Evolutionary conservation across 2,113 vertebrate species (phyloP).

Genomic region (Tiliqua scincoides): DNA sequence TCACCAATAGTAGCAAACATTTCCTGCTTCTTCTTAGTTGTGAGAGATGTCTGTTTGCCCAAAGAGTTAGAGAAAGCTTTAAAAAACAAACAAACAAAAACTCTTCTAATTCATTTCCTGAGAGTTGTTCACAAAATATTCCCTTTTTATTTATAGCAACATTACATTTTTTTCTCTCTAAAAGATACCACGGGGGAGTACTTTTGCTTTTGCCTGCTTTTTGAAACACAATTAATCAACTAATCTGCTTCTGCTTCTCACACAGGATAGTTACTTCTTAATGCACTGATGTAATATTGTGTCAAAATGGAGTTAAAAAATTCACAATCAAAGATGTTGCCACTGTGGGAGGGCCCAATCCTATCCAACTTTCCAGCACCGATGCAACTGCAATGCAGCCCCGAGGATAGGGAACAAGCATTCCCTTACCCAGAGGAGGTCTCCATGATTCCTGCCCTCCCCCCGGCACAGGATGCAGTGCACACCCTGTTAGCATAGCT

Average conservation of each 20-base stretch:
- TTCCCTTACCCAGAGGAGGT: no score
- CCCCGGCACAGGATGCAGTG: no score
- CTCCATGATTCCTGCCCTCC: no score
- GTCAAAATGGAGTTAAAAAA: background rate
- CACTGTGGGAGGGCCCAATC: no score
- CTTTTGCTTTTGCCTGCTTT: conserved; percentile 22
- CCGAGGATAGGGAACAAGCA: no score
- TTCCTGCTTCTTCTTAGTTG: background rate
- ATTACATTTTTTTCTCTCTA: background rate
- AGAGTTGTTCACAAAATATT: conserved; percentile 21
- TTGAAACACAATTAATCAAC: background rate
- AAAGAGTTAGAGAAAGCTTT: background rate
- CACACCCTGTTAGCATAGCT: no score
- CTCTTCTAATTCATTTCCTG: background rate
- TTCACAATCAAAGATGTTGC: background rate
- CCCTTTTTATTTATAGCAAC: background rate
- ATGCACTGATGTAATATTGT: background rate
- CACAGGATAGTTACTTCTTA: background rate
- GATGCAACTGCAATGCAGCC: no score
- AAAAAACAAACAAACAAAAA: no score
- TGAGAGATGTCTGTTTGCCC: background rate
- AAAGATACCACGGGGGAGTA: background rate
- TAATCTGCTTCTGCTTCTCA: background rate
- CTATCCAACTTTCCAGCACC: no score
- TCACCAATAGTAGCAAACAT: conserved; percentile 1